These are phyloP conservation scores for Graphium colonna DNA, from an alignment of 2,888 invertebrate species.

Conservation along the genomic window DNA sequence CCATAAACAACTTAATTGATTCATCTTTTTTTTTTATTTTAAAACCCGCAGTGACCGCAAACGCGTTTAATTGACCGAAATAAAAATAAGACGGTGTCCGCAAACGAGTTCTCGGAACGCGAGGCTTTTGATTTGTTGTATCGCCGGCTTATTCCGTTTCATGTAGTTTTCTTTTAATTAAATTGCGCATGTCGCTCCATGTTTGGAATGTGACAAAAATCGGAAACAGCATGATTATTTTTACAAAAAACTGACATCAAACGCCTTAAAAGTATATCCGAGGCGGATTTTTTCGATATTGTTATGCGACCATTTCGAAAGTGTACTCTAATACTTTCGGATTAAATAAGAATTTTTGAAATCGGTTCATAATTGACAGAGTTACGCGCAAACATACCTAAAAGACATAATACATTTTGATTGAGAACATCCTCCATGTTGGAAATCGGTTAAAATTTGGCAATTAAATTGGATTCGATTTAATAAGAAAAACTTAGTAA, in stretches of 20 bases:
- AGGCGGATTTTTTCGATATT: too few relatives aligned
- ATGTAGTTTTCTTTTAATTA: not conserved
- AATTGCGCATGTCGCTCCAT: not conserved
- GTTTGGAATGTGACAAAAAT: not conserved
- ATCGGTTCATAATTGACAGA: too few relatives aligned
- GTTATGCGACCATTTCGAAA: too few relatives aligned
- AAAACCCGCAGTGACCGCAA: constrained; percentile 9
- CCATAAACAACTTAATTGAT: constrained; percentile 33
- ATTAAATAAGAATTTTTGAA: too few relatives aligned
- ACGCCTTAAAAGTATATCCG: not conserved
- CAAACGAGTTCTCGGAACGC: not conserved
- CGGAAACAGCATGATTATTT: not conserved
- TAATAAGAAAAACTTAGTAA: too few relatives aligned
- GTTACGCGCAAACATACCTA: too few relatives aligned
- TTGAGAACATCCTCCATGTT: too few relatives aligned
- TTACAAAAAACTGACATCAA: too few relatives aligned
- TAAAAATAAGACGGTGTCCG: constrained; percentile 15
- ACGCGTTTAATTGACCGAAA: constrained; percentile 22
- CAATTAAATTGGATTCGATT: too few relatives aligned
- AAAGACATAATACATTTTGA: too few relatives aligned
- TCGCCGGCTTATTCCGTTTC: not conserved
- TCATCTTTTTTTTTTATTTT: constrained; percentile 31
- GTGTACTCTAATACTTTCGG: not conserved
- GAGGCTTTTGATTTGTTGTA: not conserved
- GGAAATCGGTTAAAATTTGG: too few relatives aligned